Evolutionary conservation across 35 echinoderm and acorn worm genomes (phyloP), one percentile per base, ranked within the genome.

Genomic region (Ophiothrix spiculata): DNA sequence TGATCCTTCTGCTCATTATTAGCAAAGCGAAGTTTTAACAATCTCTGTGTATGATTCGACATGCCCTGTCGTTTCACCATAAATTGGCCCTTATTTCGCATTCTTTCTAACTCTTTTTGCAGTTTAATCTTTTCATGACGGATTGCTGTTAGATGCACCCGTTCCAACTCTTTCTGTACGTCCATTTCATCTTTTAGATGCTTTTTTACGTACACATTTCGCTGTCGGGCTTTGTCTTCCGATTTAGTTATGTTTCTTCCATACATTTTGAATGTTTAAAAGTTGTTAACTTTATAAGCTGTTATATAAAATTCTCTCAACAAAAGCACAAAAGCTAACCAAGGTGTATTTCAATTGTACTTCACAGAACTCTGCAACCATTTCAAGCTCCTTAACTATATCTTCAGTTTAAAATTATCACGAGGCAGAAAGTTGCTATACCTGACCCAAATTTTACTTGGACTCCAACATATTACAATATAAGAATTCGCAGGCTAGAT

Each of bases 81-180:
- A 54, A 88, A 85, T 40, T 92, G 94, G 54, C 95, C 91, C 64
- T 93, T 93, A 1, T 40, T 83, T 32, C 91, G 79, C 25, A 97
- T 86, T 15, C 81, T 83, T 37, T 93, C 85, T 31, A 97, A 39
- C 56, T 97, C 95, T 38, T 93, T 82, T 39, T 97, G 91, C 64
- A 97, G 45, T 77, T 81, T 35, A 25, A 93, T 82, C 77, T 93
- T 93, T 42, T 97, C 95, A 46, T 82, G 90, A 16, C 91, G 87
- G 54, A 97, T 97, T 16, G 95, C 93, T 76, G 86, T 74, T 41
- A 97, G 32, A 37, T 97, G 95, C 63, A 93, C 90, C n/a, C 89
- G 76, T 32, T 97, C 91, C 75, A 97, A 78, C 14, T 90, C 88
- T 15, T 83, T 73, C 33, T 93, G 88, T 6, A 85, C 56, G 2